Conservation (phyloP, 1,140 invertebrate species). For the Prorops nasuta region DNA sequence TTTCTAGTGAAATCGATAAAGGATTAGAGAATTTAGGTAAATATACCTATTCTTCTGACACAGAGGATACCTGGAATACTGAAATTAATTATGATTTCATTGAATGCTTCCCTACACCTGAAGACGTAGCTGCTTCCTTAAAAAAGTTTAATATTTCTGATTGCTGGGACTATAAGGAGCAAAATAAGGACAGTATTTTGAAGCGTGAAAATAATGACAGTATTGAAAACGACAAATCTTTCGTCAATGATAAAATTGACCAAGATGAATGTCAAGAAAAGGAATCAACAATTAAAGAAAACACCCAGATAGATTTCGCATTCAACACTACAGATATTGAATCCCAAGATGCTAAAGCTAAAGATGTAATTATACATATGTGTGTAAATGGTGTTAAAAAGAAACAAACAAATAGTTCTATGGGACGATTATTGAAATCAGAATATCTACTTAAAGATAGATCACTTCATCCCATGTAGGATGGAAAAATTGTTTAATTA, state of each 20-base stretch:
- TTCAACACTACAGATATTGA: too few relatives aligned
- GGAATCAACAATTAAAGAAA: too few relatives aligned
- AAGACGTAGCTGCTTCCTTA: too few relatives aligned
- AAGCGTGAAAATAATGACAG: not conserved
- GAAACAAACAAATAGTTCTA: slow-evolving; percentile 1
- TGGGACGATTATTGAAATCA: slow-evolving; percentile 21
- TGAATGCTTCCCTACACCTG: not conserved
- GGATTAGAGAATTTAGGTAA: too few relatives aligned
- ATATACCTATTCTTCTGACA: too few relatives aligned
- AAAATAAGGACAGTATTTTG: not conserved
- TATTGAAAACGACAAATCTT: slow-evolving; percentile 17
- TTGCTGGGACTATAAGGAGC: not conserved
- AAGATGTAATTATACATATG: too few relatives aligned
- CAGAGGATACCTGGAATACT: too few relatives aligned
- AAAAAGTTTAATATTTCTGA: not conserved
- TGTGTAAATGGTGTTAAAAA: not conserved
- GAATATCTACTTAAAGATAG: slow-evolving; percentile 26
- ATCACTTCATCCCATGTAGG: slow-evolving; percentile 18
- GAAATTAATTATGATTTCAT: not conserved
- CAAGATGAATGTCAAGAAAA: not conserved
- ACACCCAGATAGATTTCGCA: too few relatives aligned
- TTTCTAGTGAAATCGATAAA: too few relatives aligned
- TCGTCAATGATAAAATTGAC: slow-evolving; percentile 8
- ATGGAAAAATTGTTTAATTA: too few relatives aligned
- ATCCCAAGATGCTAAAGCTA: too few relatives aligned